phyloP scores from a whole-genome alignment of 2,888 invertebrate genomes.

The Osedax frankpressi region DNA sequence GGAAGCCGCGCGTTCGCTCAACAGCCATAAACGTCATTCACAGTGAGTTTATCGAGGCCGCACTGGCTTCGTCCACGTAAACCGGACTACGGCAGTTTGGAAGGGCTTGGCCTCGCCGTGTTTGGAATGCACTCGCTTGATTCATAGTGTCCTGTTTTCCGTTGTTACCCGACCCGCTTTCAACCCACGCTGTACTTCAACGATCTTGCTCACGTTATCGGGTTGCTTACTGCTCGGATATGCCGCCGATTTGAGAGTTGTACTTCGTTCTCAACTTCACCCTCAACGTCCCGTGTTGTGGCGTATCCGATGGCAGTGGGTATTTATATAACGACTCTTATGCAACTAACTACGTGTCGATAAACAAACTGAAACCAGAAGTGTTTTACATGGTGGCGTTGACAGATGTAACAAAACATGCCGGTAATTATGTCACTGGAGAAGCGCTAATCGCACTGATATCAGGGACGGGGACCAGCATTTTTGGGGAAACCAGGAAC shows the following conservation, averaged over 20 bases:
- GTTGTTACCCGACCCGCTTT: neutral
- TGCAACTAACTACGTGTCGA: neutral
- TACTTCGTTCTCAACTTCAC: neutral
- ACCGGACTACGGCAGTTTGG: neutral
- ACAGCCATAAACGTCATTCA: neutral
- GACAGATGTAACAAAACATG: neutral
- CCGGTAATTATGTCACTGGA: neutral
- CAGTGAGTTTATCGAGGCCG: neutral
- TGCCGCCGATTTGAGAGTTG: neutral
- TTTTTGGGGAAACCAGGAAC: neutral
- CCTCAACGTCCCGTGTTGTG: neutral
- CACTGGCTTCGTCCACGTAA: neutral
- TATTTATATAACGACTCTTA: slow-evolving; percentile 8
- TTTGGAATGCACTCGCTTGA: neutral
- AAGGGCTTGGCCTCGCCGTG: neutral
- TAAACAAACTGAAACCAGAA: neutral
- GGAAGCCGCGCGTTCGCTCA: neutral
- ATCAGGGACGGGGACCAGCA: neutral
- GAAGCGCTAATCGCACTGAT: neutral
- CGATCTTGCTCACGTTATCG: neutral
- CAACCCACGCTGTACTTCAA: slow-evolving; percentile 1
- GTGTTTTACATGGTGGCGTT: neutral
- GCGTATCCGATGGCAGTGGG: neutral
- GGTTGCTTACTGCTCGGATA: neutral
- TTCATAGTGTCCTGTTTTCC: neutral